Percentiles rank a stretch among this genome's conserved stretches.
Evolutionary conservation across 2,888 invertebrate species (phyloP).

Genomic region (Eupsilia transversa): DNA sequence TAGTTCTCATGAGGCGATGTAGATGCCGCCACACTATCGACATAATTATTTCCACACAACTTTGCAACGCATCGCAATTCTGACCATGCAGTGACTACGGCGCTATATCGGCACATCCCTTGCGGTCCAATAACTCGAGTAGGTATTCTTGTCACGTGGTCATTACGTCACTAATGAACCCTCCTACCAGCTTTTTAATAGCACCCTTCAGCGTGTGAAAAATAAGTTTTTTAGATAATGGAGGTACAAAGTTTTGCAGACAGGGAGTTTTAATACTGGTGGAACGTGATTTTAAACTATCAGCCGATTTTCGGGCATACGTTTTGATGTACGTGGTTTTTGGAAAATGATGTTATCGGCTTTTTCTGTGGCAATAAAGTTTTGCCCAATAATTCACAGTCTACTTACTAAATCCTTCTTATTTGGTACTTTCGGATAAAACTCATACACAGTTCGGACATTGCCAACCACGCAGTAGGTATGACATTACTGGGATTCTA

Average conservation of each 20-base stretch:
- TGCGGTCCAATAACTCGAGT: constrained; percentile 56
- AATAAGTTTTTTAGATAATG: constrained; percentile 67
- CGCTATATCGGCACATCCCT: constrained; percentile 42
- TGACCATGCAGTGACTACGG: constrained; percentile 17
- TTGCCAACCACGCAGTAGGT: background rate
- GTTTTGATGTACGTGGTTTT: constrained; percentile 10
- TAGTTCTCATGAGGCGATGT: no score
- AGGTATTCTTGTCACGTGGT: constrained; percentile 72
- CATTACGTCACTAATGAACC: constrained; percentile 74
- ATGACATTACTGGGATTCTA: background rate
- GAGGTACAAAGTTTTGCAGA: constrained; percentile 47
- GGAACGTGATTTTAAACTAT: constrained; percentile 33
- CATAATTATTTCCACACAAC: constrained; percentile 3
- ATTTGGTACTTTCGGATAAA: background rate
- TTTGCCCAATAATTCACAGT: background rate
- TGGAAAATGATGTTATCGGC: background rate
- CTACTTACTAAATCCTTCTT: no score
- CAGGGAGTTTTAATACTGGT: constrained; percentile 46
- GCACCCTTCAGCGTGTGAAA: constrained; percentile 63
- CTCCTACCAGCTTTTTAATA: constrained; percentile 72
- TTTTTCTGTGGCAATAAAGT: background rate
- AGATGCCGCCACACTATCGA: background rate
- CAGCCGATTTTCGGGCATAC: constrained; percentile 12
- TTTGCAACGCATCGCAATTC: constrained; percentile 28
- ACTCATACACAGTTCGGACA: background rate